Percentiles rank a stretch among this genome's conserved stretches.
phyloP scores from a whole-genome alignment of 2,888 invertebrate genomes.

The Eulithis prunata region DNA sequence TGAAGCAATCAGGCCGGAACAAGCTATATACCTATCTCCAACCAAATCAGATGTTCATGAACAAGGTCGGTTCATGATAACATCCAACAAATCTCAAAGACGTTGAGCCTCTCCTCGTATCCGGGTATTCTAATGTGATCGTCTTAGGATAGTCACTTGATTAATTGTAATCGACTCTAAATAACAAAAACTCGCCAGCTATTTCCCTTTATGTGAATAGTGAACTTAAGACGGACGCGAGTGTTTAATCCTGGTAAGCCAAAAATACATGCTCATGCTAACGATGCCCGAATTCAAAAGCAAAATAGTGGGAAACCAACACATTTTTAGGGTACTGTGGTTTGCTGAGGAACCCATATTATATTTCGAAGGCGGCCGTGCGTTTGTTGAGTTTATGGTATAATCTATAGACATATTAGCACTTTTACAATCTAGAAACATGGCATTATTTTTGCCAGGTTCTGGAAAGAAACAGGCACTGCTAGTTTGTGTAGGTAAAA shows the following conservation, averaged over 20 bases:
- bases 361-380: neutral
- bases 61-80: slow-evolving; percentile 12
- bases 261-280: slow-evolving; percentile 2
- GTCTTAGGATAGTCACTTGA: neutral
- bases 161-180: slow-evolving; percentile 10
- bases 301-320: neutral
- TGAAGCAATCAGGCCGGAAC: too few relatives aligned
- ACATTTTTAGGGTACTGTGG: neutral
- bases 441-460: too few relatives aligned
- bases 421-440: too few relatives aligned
- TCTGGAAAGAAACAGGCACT: too few relatives aligned
- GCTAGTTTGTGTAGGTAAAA: too few relatives aligned
- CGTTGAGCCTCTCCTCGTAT: neutral
- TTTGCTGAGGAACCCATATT: neutral
- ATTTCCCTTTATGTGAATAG: neutral
- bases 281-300: slow-evolving; percentile 5
- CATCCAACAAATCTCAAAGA: slow-evolving; percentile 14
- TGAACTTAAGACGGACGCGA: neutral
- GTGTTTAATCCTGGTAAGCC: neutral
- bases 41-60: too few relatives aligned
- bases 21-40: too few relatives aligned
- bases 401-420: neutral
- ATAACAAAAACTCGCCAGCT: slow-evolving; percentile 4
- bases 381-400: neutral
- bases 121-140: too few relatives aligned